These are phyloP conservation scores for Geococcyx californianus DNA, from an alignment of 2,113 vertebrate genomes.

Conservation along the genomic window DNA sequence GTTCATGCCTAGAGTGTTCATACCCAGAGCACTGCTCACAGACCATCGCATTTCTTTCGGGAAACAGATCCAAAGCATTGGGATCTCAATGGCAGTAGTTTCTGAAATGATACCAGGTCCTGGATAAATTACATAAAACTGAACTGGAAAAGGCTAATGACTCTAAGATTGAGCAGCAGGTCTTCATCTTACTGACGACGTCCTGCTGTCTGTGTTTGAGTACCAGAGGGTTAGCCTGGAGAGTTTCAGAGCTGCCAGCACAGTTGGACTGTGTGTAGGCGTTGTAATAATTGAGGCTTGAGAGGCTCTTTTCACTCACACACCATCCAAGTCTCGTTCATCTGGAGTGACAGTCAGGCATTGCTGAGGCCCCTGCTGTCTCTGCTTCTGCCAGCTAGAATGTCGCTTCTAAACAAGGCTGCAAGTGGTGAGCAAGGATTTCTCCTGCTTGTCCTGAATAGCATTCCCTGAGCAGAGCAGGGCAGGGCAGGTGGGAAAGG, in stretches of 20 bases:
- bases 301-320: slow-evolving; percentile 20
- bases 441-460: background rate
- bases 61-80: background rate
- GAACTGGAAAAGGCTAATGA: slow-evolving; percentile 58
- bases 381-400: slow-evolving; percentile 14
- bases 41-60: background rate
- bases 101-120: background rate
- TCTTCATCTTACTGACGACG: background rate
- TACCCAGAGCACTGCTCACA: background rate
- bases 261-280: slow-evolving; percentile 19
- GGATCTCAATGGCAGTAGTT: background rate
- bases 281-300: background rate
- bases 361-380: slow-evolving; percentile 17
- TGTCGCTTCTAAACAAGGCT: background rate
- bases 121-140: background rate
- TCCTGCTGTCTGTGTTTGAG: slow-evolving; percentile 45
- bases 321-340: slow-evolving; percentile 11
- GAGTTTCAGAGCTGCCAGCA: slow-evolving; percentile 26
- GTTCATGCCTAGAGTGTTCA: background rate
- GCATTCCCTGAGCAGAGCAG: background rate
- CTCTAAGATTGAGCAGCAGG: slow-evolving; percentile 4
- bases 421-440: background rate
- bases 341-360: slow-evolving; percentile 52
- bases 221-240: slow-evolving; percentile 12
- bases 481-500: background rate